Evolutionary conservation across 2,888 invertebrate genomes (phyloP), one percentile per base, ranked within the genome.

Genomic region (Cryptus viduatorius): DNA sequence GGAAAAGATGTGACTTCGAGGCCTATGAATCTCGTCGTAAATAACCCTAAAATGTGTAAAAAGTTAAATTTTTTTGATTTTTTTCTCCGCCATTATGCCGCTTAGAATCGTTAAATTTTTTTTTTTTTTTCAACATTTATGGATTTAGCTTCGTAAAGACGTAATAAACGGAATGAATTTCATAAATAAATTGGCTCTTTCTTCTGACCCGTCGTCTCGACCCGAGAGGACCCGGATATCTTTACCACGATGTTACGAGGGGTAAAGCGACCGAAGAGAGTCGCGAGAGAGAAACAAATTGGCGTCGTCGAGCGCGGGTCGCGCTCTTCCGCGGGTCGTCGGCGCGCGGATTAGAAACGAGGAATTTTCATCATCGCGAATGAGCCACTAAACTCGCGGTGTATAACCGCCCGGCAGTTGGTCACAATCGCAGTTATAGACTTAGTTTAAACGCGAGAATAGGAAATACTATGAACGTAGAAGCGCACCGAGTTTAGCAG

Each of bases 331-430:
- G 72, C 48, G 73, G 80, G 61, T 84, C 72, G 53, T 46, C 53
- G 73, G 67, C 53, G 71, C 69, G 71, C 71, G 83, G 86, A 81
- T 86, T 86, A 84, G 85, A 88, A 88, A 86, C 86, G 77, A 86
- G 90, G 89, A 90, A 91, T 91, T 90, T 37, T 90, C 86, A 90
- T 91, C 89, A 89, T 88, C 86, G 88, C 86, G 84, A 84, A 84
- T 85, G 68, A 68, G 82, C 72, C 50, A 37, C 67, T n/a, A 64
- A 76, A 53, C 76, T 72, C 59, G 83, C 48, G 10, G 24, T 24
- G 84, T 71, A 50, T 16, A 75, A 29, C 64, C 31, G 50, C 69
- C 48, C 59, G 29, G 69, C 61, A 69, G 71, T 69, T 61, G 44
- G 65, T 76, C 77, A 76, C 85, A 87, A 87, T 86, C 85, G 80